Conservation (phyloP, 2,113 vertebrate genomes). For the Brachyhypopomus gauderio region DNA sequence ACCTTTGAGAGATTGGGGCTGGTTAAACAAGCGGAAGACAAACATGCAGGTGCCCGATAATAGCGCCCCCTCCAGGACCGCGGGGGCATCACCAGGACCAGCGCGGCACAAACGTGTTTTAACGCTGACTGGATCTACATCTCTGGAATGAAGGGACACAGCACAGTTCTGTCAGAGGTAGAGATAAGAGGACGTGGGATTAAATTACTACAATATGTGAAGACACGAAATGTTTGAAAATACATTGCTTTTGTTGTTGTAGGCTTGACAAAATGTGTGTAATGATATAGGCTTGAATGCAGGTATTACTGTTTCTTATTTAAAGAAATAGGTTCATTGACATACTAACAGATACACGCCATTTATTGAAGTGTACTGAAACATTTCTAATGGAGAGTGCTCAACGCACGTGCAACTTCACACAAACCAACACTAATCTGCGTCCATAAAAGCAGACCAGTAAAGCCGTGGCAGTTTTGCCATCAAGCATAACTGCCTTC, state of each 20-base stretch:
- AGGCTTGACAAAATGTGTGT: no score
- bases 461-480: neutral
- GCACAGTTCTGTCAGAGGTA: neutral
- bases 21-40: conserved; percentile 13
- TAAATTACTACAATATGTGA: no score
- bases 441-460: neutral
- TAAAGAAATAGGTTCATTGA: no score
- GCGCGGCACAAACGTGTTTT: neutral
- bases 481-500: conserved; percentile 6
- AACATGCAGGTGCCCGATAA: conserved; percentile 27
- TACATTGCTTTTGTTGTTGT: no score
- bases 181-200: neutral
- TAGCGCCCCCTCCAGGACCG: neutral
- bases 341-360: no score
- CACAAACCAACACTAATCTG: neutral
- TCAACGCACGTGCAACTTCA: neutral
- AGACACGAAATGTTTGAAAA: no score
- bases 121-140: neutral
- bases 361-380: neutral
- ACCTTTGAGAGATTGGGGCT: conserved; percentile 27
- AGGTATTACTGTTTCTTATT: no score
- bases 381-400: neutral
- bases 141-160: neutral
- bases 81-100: conserved; percentile 2
- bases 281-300: no score